Evolutionary conservation across 2,888 invertebrate species (phyloP).

Genomic region (Amblyteles armatorius): DNA sequence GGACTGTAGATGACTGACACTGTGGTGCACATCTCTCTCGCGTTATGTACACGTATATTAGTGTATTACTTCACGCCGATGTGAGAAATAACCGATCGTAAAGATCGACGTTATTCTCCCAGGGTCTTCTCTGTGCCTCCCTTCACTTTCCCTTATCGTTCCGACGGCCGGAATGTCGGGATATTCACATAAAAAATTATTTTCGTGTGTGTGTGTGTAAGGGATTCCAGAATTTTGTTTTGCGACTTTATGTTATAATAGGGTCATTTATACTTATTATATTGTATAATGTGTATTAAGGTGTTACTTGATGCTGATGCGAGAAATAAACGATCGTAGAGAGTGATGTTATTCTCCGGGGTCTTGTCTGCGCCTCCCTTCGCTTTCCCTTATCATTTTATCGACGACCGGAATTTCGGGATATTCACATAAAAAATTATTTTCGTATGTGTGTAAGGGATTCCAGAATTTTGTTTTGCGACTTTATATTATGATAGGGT

Average conservation of each 20-base stretch:
- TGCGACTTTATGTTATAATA: slow-evolving; percentile 18
- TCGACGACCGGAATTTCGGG: not conserved
- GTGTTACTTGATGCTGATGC: not conserved
- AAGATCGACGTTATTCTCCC: not conserved
- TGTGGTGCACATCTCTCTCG: slow-evolving; percentile 36
- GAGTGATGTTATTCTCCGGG: not conserved
- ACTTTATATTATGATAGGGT: slow-evolving; percentile 45
- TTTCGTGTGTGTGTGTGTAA: not conserved
- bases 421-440: not conserved
- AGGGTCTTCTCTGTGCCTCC: not conserved
- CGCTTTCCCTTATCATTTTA: slow-evolving; percentile 29
- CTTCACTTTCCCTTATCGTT: slow-evolving; percentile 38
- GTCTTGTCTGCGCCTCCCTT: slow-evolving; percentile 14
- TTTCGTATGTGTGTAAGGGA: not conserved
- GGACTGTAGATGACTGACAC: slow-evolving; percentile 64
- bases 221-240: not conserved
- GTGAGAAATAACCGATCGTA: slow-evolving; percentile 15
- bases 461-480: not conserved
- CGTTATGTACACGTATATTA: slow-evolving; percentile 26
- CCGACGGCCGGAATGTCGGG: not conserved
- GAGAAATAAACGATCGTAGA: slow-evolving; percentile 11
- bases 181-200: not conserved
- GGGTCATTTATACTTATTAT: slow-evolving; percentile 35
- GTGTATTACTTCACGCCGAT: slow-evolving; percentile 12
- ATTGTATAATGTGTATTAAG: too few species aligned